These are phyloP conservation scores for Coregonus suidteri DNA, from an alignment of 2,797 vertebrate genomes.

Conservation along the genomic window DNA sequence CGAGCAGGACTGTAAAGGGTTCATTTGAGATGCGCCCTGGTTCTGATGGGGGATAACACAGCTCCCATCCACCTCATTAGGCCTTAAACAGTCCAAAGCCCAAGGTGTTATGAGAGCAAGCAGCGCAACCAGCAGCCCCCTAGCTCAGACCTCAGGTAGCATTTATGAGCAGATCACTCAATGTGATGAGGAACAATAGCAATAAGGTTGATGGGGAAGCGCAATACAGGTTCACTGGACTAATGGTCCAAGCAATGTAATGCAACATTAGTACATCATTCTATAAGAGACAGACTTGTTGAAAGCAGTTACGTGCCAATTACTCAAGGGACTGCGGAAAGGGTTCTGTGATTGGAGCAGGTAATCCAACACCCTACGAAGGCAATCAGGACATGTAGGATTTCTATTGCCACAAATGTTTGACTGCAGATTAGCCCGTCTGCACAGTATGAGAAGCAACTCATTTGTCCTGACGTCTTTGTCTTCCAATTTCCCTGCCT, in stretches of 20 bases:
- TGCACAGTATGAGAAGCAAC: slow-evolving; percentile 23
- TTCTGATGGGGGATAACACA: slow-evolving; percentile 58
- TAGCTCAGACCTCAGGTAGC: slow-evolving; percentile 32
- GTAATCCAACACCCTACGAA: slow-evolving; percentile 51
- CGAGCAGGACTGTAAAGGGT: neutral
- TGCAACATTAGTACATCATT: slow-evolving; percentile 54
- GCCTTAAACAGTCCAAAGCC: slow-evolving; percentile 56
- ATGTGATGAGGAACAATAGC: slow-evolving; percentile 51
- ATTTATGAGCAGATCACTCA: slow-evolving; percentile 65
- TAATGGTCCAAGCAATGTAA: slow-evolving; percentile 55
- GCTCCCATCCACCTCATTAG: slow-evolving; percentile 66
- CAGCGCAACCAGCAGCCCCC: slow-evolving; percentile 17
- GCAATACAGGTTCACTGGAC: slow-evolving; percentile 41
- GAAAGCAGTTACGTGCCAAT: slow-evolving; percentile 63
- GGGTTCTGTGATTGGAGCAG: slow-evolving; percentile 49
- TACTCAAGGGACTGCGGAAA: slow-evolving; percentile 55
- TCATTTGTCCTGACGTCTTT: slow-evolving; percentile 25
- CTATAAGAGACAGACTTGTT: slow-evolving; percentile 52
- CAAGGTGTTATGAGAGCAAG: slow-evolving; percentile 58
- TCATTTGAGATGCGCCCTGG: slow-evolving; percentile 50
- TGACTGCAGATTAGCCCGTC: slow-evolving; percentile 35
- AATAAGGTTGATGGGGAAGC: slow-evolving; percentile 51
- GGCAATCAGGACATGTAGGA: slow-evolving; percentile 42
- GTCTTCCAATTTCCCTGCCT: neutral
- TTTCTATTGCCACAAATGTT: slow-evolving; percentile 15